Evolutionary conservation across 2,113 vertebrate genomes (phyloP).

Genomic region (Daphoenositta chrysoptera): DNA sequence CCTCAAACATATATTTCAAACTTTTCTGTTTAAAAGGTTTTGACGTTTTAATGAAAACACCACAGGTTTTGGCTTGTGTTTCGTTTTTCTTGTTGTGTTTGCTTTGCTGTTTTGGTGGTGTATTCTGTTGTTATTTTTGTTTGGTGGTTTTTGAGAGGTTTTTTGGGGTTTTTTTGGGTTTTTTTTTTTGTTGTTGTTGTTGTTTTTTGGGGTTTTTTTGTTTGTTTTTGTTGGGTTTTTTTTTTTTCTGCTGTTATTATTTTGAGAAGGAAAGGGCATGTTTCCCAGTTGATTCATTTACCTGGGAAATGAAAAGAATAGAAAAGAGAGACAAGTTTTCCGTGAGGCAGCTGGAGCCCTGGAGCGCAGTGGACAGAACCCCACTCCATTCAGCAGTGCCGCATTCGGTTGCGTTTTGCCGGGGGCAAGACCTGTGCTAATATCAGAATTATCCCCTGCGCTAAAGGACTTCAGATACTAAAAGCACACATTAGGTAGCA

Average conservation of each 20-base stretch:
- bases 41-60: background rate
- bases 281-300: background rate
- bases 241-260: background rate
- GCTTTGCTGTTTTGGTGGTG: background rate
- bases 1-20: background rate
- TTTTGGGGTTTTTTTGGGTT: too few species aligned
- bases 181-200: background rate
- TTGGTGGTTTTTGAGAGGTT: too few species aligned
- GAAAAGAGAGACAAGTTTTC: background rate
- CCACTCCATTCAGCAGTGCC: background rate
- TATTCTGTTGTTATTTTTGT: background rate
- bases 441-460: background rate
- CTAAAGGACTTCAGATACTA: background rate
- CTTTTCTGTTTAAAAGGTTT: background rate
- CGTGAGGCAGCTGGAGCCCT: background rate
- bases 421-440: background rate
- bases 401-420: background rate
- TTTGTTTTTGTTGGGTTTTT: too few species aligned
- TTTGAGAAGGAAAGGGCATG: background rate
- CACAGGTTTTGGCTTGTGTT: background rate
- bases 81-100: background rate
- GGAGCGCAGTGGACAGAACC: rapidly evolving
- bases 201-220: too few species aligned
- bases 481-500: background rate
- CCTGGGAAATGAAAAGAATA: background rate